Evolutionary conservation across 2,797 vertebrate species (phyloP).

Genomic region (Eospalax fontanierii): DNA sequence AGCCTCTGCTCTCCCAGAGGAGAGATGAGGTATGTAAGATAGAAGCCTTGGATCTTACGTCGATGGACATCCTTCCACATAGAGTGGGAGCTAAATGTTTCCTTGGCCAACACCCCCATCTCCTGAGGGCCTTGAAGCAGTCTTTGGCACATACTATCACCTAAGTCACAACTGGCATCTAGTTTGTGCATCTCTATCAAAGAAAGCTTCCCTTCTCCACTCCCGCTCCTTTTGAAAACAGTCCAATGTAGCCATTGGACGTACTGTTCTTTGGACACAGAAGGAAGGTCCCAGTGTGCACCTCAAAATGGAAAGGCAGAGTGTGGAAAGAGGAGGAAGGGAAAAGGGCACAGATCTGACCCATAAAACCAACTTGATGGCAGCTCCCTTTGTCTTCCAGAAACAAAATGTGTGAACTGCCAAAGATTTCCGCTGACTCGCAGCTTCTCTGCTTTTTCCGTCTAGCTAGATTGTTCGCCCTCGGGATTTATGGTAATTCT

Average conservation of each 20-base stretch:
- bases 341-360: neutral
- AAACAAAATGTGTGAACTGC: conserved; percentile 25
- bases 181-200: neutral
- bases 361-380: conserved; percentile 20
- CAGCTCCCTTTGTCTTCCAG: conserved; percentile 53
- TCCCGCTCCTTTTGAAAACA: neutral
- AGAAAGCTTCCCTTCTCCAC: neutral
- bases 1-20: neutral
- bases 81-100: neutral
- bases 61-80: too few species aligned
- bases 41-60: neutral
- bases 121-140: neutral
- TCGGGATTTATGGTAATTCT: conserved; percentile 75
- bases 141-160: neutral
- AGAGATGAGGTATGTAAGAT: neutral
- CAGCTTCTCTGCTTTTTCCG: conserved; percentile 39
- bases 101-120: neutral
- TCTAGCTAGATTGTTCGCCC: conserved; percentile 39
- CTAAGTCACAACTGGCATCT: neutral
- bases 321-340: fast-evolving
- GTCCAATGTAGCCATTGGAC: neutral
- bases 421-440: conserved; percentile 62
- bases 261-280: neutral
- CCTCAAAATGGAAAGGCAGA: neutral
- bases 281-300: neutral